A percentile compares a stretch with the other conserved stretches of the same genome.
Evolutionary conservation across 2,113 vertebrate species (phyloP).

Genomic region (Helogale parvula): DNA sequence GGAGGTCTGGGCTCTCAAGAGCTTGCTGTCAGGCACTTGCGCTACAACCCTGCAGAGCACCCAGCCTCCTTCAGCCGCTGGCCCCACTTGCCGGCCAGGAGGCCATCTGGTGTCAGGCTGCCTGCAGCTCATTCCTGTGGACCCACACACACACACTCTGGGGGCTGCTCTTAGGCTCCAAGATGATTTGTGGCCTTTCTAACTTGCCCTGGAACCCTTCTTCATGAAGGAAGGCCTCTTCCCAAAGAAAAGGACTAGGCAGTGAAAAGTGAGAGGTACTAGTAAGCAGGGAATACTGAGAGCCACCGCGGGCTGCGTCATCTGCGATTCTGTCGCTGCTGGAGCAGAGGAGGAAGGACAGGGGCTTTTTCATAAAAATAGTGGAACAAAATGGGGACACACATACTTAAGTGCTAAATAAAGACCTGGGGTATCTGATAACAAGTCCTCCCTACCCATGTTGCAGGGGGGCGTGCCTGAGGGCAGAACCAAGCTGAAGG

Average conservation of each 20-base stretch:
- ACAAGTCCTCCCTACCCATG: too few species aligned
- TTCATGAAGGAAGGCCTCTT: neutral
- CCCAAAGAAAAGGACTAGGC: neutral
- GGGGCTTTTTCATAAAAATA: neutral
- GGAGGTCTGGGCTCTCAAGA: neutral
- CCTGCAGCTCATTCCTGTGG: neutral
- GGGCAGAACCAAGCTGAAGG: neutral
- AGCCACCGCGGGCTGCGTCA: neutral
- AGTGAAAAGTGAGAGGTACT: neutral
- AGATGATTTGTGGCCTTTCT: neutral
- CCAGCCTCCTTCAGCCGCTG: neutral
- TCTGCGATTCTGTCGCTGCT: neutral
- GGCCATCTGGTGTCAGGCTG: neutral
- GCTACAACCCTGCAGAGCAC: neutral
- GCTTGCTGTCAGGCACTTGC: neutral
- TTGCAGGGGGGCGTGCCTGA: neutral
- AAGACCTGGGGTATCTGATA: neutral
- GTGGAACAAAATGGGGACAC: neutral
- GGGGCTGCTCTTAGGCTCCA: neutral
- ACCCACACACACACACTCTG: neutral
- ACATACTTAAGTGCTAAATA: neutral
- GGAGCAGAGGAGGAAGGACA: neutral
- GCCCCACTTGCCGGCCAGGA: neutral
- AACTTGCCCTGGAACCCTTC: neutral
- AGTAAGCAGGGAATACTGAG: neutral